Evolutionary conservation across 2,113 vertebrate genomes (phyloP), one percentile per base, ranked within the genome.

Genomic region (Oryzias curvinotus): DNA sequence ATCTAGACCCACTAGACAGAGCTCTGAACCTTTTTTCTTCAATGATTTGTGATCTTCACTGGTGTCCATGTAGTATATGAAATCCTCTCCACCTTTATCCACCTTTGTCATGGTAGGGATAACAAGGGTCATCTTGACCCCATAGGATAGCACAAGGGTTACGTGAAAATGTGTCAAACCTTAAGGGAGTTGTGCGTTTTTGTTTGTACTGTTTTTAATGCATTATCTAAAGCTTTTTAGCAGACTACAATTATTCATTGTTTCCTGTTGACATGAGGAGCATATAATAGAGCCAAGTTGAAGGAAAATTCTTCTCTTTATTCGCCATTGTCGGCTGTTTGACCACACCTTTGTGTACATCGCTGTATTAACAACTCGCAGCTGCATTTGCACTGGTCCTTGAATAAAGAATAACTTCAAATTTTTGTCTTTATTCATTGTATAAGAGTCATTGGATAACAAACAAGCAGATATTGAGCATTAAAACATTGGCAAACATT

Each of bases 331-430:
- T n/a, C 21, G 15, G 13, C 5, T 62, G 43, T 58, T 15, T 53
- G 13, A 10, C 41, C 36, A 36, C 36, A 5, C 61, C 18, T 7
- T 16, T 47, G 14, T 57, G 13, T 59, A 12, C 7, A 21, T 12
- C 58, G 70, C 65, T 7, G 18, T 45, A 62, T 26, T 23, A 10
- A 21, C 65, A 18, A 45, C 23, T 28, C 14, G 41, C 25, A 25
- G 55, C 14, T 49, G 7, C 17, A 57, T 76, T 83, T 84, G 69
- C 71, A 86, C 58, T 52, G 63, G 7, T 23, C 60, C 25, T 53
- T 19, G 42, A 87, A 88, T 88, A 83, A 87, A 80, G 26, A 55
- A 43, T 47, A 19, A 30, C 4, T 14, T 41, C 13, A 5, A n/a
- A 28, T 62, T 25, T 56, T 49, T 64, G 13, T 80, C 82, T 83